These are phyloP conservation scores for Tadarida brasiliensis DNA, from an alignment of 2,797 vertebrate species.

Conservation along the genomic window DNA sequence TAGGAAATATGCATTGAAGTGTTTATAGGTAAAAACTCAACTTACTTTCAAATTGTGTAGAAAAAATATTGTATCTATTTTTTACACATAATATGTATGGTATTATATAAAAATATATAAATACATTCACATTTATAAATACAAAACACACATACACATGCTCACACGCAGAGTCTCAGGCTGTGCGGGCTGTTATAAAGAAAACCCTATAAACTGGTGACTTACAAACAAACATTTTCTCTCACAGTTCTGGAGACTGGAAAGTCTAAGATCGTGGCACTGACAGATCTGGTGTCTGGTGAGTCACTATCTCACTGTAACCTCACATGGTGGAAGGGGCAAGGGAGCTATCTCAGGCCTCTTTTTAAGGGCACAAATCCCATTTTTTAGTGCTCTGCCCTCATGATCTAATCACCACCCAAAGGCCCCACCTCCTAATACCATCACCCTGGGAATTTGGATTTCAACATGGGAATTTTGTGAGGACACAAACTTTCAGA, in stretches of 20 bases:
- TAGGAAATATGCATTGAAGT: neutral
- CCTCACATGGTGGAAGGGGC: neutral
- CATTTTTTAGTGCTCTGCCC: neutral
- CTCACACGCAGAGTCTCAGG: neutral
- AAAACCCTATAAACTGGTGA: neutral
- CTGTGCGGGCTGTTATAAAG: neutral
- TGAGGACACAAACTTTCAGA: neutral
- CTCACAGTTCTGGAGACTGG: neutral
- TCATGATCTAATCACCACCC: neutral
- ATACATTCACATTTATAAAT: neutral
- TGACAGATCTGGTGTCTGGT: neutral
- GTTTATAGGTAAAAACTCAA: neutral
- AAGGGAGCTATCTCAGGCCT: neutral
- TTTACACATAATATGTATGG: neutral
- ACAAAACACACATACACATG: neutral
- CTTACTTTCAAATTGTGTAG: neutral
- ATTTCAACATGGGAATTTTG: neutral
- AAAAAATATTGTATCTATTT: slow-evolving; percentile 5
- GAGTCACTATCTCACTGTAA: neutral
- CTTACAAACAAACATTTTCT: neutral
- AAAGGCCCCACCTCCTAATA: neutral
- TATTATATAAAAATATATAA: neutral
- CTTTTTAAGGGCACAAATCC: neutral
- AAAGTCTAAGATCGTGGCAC: neutral
- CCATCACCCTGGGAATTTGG: neutral